Percentiles rank a stretch among this genome's conserved stretches.
These are phyloP conservation scores for Cheilosia pagana DNA, from an alignment of 2,888 invertebrate species.

Conservation along the genomic window DNA sequence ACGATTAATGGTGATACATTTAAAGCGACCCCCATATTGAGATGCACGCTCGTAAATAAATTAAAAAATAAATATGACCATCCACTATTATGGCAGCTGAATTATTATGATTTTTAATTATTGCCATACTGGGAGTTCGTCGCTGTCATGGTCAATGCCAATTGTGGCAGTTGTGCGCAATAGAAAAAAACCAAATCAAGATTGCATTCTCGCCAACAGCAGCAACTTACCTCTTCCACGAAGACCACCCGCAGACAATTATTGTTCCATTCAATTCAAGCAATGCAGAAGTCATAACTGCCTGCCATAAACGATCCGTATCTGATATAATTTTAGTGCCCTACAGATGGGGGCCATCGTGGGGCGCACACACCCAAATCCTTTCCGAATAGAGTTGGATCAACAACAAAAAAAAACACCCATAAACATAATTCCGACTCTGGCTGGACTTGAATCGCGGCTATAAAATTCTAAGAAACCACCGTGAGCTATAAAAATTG, in stretches of 20 bases:
- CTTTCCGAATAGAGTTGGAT: constrained; percentile 37
- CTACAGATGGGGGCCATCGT: constrained; percentile 38
- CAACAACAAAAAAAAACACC: constrained; percentile 50
- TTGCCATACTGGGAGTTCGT: constrained; percentile 37
- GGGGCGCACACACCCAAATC: constrained; percentile 49
- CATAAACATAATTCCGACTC: constrained; percentile 50
- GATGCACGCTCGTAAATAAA: constrained; percentile 15
- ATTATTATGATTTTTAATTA: constrained; percentile 62
- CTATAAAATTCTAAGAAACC: constrained; percentile 61
- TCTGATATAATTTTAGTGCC: constrained; percentile 69
- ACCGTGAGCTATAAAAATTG: constrained; percentile 65
- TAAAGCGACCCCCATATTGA: constrained; percentile 31
- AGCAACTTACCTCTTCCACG: constrained; percentile 21
- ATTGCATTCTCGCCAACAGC: constrained; percentile 11
- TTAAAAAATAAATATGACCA: constrained; percentile 44
- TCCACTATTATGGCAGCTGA: neutral
- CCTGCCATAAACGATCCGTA: constrained; percentile 60
- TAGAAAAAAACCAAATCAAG: constrained; percentile 44
- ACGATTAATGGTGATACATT: constrained; percentile 54
- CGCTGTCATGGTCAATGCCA: constrained; percentile 62
- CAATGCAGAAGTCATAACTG: constrained; percentile 64
- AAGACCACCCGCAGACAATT: constrained; percentile 69
- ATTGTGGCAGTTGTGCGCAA: constrained; percentile 62
- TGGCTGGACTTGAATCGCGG: constrained; percentile 30
- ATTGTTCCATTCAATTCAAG: constrained; percentile 38